Conservation (phyloP, 2,113 vertebrate species). For the Chaetorhynchus papuensis region DNA sequence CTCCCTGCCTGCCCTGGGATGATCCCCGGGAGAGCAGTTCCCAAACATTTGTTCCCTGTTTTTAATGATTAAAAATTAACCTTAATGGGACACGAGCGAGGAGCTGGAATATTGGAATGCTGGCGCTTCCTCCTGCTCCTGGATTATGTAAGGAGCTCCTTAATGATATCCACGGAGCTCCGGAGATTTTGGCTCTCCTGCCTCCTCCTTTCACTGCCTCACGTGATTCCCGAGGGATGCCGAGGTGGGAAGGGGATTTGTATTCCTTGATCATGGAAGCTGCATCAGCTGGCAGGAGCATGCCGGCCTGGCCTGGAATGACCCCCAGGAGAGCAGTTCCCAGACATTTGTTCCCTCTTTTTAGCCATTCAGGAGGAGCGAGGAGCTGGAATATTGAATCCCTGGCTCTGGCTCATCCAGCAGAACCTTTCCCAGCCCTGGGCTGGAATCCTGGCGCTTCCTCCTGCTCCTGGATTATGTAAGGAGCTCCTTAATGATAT, state of each 20-base stretch:
- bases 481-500: slow-evolving; percentile 54
- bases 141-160: slow-evolving; percentile 35
- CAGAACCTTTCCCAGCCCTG: background rate
- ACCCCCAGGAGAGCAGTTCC: background rate
- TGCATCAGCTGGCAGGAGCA: background rate
- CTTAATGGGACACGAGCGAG: background rate
- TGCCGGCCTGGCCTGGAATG: background rate
- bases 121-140: background rate
- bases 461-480: slow-evolving; percentile 20
- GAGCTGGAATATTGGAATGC: background rate
- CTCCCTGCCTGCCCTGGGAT: background rate
- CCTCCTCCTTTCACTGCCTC: background rate
- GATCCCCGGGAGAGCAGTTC: background rate
- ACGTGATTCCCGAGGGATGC: background rate
- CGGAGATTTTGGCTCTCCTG: background rate
- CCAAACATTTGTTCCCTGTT: background rate
- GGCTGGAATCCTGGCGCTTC: background rate
- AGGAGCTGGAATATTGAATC: background rate
- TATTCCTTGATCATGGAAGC: background rate
- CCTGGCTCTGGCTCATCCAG: background rate
- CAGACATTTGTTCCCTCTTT: background rate
- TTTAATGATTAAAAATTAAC: background rate
- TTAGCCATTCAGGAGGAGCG: background rate
- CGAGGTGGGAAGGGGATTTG: background rate
- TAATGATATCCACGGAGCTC: slow-evolving; percentile 26